Base-by-base conservation (phyloP, 2,797 vertebrate species). In the Loriculus beryllinus region DNA sequence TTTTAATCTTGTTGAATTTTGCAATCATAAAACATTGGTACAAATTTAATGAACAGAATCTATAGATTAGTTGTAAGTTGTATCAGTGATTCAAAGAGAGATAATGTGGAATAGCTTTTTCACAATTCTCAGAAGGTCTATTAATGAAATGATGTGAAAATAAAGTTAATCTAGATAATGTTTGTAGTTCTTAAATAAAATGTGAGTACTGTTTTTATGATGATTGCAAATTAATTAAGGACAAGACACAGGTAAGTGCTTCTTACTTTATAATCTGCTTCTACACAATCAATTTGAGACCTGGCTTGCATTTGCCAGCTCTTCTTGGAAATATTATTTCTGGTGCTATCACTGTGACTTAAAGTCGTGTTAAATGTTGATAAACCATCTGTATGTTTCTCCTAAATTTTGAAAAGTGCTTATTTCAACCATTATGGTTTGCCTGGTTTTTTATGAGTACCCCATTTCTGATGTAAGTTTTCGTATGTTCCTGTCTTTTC, bases 401-500 rank as follows among this genome's bases (percentile, higher is more conserved):
- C 49, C 35, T 70, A 64, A 52, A 45, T 90, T 95, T 85, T 92
- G 82, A 94, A 88, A 92, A 93, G 31, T 90, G 45, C 15, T 64
- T 77, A 39, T 81, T 97, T 96, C 76, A 95, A 39, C 40, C 43
- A 35, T 80, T 81, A 20, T 15, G 74, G 48, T 88, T 69, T 82
- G 43, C n/a, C 75, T 91, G 33, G 9, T 14, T 39, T 91, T 47
- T 89, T 82, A 59, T 54, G 67, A 67, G 25, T 75, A 39, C 65
- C 49, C 20, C 18, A 33, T 80, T 94, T 95, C 77, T 79, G 64
- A 93, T 86, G 80, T 70, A 42, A 87, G 20, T 45, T 95, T 94
- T 88, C n/a, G 31, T 26, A 22, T 4, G 0, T 63, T 93, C 13
- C 86, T 95, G 96, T 98, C 59, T 85, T 92, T 97, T 57, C 97